A percentile compares a stretch with the other conserved stretches of the same genome.
These are phyloP conservation scores for Mormyrops attenuatus DNA, from an alignment of 2,797 vertebrate genomes.

Conservation along the genomic window DNA sequence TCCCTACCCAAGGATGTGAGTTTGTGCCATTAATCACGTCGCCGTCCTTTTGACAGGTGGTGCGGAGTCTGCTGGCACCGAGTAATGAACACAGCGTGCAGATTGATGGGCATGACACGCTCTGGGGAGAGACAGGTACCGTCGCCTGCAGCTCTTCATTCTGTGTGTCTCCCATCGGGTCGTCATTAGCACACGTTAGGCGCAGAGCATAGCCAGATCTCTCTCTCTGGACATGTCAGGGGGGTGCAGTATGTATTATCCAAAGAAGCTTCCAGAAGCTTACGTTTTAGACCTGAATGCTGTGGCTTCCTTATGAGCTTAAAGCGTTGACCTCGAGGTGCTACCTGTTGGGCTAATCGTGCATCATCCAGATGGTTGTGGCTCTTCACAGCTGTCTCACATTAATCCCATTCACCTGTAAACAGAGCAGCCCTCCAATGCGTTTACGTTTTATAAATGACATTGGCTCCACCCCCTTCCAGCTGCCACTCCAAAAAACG, in stretches of 20 bases:
- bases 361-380: background rate
- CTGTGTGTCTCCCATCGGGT: constrained; percentile 26
- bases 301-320: background rate
- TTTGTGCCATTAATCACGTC: background rate
- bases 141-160: constrained; percentile 33
- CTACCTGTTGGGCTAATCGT: background rate
- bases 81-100: constrained; percentile 75
- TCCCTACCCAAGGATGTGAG: background rate
- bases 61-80: constrained; percentile 74
- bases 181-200: background rate
- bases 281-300: background rate
- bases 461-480: no score
- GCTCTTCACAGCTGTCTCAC: background rate
- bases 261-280: background rate
- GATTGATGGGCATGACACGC: constrained; percentile 80
- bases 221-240: background rate
- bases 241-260: background rate
- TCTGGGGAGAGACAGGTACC: constrained; percentile 98
- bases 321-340: background rate
- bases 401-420: background rate
- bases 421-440: background rate
- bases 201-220: background rate
- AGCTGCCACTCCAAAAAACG: background rate
- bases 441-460: background rate
- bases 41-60: constrained; percentile 67